Evolutionary conservation across 1,140 invertebrate genomes (phyloP).

Genomic region (Ectropis grisescens): DNA sequence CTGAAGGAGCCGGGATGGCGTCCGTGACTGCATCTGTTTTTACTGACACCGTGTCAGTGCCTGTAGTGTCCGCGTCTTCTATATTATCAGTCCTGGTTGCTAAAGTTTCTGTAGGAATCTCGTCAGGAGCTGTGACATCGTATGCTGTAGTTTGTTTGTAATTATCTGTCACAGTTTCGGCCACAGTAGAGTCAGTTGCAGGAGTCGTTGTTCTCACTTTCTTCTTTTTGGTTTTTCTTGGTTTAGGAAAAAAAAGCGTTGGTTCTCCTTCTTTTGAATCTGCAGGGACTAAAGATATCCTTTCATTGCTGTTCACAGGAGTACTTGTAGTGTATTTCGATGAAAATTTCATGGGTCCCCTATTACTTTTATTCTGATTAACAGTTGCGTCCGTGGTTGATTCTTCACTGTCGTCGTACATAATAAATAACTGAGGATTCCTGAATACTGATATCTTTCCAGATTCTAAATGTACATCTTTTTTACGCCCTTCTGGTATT

Average conservation of each 20-base stretch:
- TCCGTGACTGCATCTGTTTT: slow-evolving; percentile 17
- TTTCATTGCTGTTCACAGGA: slow-evolving; percentile 7
- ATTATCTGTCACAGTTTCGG: slow-evolving; percentile 12
- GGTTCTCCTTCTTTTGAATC: slow-evolving; percentile 39
- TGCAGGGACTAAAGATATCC: slow-evolving; percentile 43
- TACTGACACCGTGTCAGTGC: slow-evolving; percentile 2
- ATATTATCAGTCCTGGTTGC: slow-evolving; percentile 4
- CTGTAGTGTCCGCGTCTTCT: slow-evolving; percentile 1
- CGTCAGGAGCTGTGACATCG: slow-evolving; percentile 6
- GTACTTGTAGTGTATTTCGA: slow-evolving; percentile 11
- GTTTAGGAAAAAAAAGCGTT: slow-evolving; percentile 45
- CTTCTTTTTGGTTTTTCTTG: slow-evolving; percentile 25
- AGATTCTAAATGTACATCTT: slow-evolving; percentile 11
- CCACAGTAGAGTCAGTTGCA: slow-evolving; percentile 17
- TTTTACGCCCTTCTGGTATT: slow-evolving; percentile 11
- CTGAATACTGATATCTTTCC: slow-evolving; percentile 50
- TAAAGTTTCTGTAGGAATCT: no score
- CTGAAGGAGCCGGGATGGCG: slow-evolving; percentile 26
- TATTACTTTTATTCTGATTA: slow-evolving; percentile 1
- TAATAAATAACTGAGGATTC: slow-evolving; percentile 37
- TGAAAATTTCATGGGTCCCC: slow-evolving; percentile 24
- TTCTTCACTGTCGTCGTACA: slow-evolving; percentile 27
- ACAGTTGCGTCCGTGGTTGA: slow-evolving; percentile 12
- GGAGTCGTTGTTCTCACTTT: slow-evolving; percentile 17
- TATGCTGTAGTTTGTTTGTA: slow-evolving; percentile 5